A percentile compares a stretch with the other conserved stretches of the same genome.
phyloP scores from a whole-genome alignment of 2,888 invertebrate species.

The Synergus japonicus region DNA sequence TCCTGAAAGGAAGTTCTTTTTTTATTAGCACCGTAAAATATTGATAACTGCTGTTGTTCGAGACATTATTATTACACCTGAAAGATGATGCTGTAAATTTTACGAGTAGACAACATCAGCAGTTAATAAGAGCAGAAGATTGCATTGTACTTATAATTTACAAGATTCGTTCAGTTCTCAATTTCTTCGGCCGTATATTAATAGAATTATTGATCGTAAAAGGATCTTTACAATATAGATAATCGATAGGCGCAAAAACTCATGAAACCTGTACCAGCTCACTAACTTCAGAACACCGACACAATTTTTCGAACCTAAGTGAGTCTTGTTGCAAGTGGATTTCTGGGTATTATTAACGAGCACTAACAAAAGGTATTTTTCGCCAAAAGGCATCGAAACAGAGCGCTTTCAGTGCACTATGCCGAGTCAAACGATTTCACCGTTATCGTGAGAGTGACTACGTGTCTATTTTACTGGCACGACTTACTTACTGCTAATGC shows the following conservation, averaged over 20 bases:
- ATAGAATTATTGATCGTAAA: slow-evolving; percentile 24
- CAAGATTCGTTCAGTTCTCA: background rate
- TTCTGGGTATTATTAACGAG: slow-evolving; percentile 18
- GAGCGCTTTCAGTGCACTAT: slow-evolving; percentile 26
- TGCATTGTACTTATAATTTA: slow-evolving; percentile 18
- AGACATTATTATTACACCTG: too few species aligned
- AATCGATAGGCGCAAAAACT: background rate
- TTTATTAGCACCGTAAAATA: background rate
- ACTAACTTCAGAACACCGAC: background rate
- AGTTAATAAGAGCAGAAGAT: background rate
- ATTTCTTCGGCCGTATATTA: slow-evolving; percentile 5
- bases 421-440: slow-evolving; percentile 39
- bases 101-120: background rate
- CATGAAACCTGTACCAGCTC: background rate
- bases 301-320: background rate
- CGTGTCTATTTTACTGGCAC: slow-evolving; percentile 38
- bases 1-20: too few species aligned
- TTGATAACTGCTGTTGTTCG: background rate
- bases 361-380: background rate
- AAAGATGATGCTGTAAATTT: slow-evolving; percentile 1
- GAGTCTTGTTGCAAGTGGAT: slow-evolving; percentile 1
- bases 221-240: slow-evolving; percentile 1
- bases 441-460: slow-evolving; percentile 43
- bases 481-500: slow-evolving; percentile 40
- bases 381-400: slow-evolving; percentile 18